Evolutionary conservation across 2,888 invertebrate genomes (phyloP), one percentile per base, ranked within the genome.

Genomic region (Yponomeuta sedellus): DNA sequence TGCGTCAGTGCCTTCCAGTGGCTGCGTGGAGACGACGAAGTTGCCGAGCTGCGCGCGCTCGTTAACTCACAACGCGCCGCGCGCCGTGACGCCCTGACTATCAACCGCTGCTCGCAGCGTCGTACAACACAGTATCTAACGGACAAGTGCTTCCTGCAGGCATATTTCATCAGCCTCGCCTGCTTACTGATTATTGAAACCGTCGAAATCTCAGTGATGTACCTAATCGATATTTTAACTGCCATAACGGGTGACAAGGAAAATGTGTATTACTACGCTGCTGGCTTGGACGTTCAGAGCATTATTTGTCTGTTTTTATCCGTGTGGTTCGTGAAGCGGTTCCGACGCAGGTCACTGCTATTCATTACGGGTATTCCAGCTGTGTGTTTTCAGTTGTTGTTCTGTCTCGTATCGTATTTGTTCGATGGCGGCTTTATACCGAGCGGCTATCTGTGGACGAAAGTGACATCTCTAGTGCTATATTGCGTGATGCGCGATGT

Each of bases 11-110:
- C 65, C 1, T 65, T 65, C 58, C 5, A 22, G 16, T 65, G 65
- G 65, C 34, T 65, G n/a, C 16, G 65, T 58, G 65, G 65, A 10
- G 40, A 57, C 10, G 58, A 20, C 34, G 65, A 65, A 0, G 19
- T 11, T 28, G 28, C 11, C 16, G 65, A 65, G 58, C 19, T 65
- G 39, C 5, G 52, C 10, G 12, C 28, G 34, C 65, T 65, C 5
- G 11, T 65, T 3, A 1, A 52, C 19, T 8, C 19, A 8, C 44
- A 64, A n/a, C n/a, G 52, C 11, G 11, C 19, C 20, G 16, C 19
- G 11, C 16, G n/a, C 3, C 44, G 20, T 12, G 52, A 64, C n/a
- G 39, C 16, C 8, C 16, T 8, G 19, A 3, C 25, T 2, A 25
- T 10, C 1, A 16, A 64, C 56, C 25, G 64, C 10, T 20, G 40